A percentile compares a stretch with the other conserved stretches of the same genome.
These are phyloP conservation scores for Eupsilia transversa DNA, from an alignment of 2,888 invertebrate species.

Conservation along the genomic window DNA sequence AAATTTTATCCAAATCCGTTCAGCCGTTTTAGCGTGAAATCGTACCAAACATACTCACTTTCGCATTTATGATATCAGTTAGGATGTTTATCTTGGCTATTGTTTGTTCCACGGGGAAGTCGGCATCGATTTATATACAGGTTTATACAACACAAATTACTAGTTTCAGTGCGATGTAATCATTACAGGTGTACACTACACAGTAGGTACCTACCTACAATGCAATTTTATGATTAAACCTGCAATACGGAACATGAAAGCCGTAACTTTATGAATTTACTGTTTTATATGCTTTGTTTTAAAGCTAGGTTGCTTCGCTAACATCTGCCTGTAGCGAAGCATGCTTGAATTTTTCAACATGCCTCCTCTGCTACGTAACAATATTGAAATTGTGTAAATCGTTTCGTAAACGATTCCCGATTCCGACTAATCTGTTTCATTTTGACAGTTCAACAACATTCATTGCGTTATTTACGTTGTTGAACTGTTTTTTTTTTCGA, in stretches of 20 bases:
- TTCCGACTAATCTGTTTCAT: no score
- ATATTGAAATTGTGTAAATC: no score
- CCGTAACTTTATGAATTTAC: conserved; percentile 13
- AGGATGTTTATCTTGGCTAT: conserved; percentile 7
- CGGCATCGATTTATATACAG: conserved; percentile 17
- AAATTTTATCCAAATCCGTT: no score
- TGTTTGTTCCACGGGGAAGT: conserved; percentile 25
- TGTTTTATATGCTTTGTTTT: conserved; percentile 8
- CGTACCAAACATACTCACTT: no score
- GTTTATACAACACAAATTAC: conserved; percentile 22
- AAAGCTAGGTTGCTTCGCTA: neutral
- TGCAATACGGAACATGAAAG: conserved; percentile 21
- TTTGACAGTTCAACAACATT: no score
- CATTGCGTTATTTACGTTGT: no score
- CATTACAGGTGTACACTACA: conserved; percentile 12
- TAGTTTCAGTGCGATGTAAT: conserved; percentile 25
- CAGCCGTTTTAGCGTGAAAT: no score
- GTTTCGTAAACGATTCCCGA: no score
- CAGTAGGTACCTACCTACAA: conserved; percentile 13
- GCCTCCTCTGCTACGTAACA: neutral
- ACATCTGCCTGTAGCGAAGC: conserved; percentile 1
- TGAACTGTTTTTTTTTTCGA: no score
- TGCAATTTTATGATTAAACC: conserved; percentile 27
- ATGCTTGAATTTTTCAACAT: neutral
- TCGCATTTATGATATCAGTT: no score